phyloP scores from a whole-genome alignment of 2,113 vertebrate genomes.

The Mustela nigripes region DNA sequence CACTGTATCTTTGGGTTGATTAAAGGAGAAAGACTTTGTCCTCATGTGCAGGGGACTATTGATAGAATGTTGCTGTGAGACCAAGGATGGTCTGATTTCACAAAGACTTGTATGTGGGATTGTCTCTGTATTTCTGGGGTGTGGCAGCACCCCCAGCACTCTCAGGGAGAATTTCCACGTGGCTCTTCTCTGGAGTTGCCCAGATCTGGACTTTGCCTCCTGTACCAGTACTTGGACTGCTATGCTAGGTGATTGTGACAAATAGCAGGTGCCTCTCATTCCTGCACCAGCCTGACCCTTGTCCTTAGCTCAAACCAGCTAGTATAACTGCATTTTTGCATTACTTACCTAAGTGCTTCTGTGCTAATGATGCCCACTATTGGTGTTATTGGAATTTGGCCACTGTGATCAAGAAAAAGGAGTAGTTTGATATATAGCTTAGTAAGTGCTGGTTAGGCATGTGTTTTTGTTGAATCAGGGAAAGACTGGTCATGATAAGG shows the following conservation, averaged over 20 bases:
- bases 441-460: not conserved
- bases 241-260: not conserved
- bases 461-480: conserved; percentile 9
- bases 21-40: conserved; percentile 22
- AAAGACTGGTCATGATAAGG: not conserved
- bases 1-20: not conserved
- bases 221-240: not conserved
- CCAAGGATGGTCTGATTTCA: not conserved
- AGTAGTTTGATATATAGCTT: not conserved
- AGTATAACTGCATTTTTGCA: not conserved
- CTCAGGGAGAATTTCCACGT: not conserved
- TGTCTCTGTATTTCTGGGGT: not conserved
- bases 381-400: not conserved
- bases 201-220: not conserved
- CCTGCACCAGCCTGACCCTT: not conserved
- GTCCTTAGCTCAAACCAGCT: not conserved
- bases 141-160: not conserved
- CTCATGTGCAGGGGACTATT: not conserved
- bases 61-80: not conserved
- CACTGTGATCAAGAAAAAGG: conserved; percentile 3
- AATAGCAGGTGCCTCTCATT: not conserved
- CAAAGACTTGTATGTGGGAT: not conserved
- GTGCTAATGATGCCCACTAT: not conserved
- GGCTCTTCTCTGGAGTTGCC: not conserved
- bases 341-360: not conserved